Evolutionary conservation across 2,888 invertebrate genomes (phyloP), one percentile per base, ranked within the genome.

Genomic region (Lasioglossum figueresi): DNA sequence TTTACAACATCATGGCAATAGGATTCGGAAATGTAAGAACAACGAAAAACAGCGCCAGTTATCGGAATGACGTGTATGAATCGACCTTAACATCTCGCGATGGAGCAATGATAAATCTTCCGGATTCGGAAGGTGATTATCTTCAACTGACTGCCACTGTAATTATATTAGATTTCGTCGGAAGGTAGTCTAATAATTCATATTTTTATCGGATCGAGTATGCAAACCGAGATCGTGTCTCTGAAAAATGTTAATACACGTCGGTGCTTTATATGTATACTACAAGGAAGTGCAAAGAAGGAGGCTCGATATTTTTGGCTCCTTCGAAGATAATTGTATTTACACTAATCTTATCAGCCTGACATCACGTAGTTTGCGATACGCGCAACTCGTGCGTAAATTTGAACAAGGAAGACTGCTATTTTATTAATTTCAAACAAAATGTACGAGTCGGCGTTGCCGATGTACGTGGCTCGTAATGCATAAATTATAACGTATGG

Each of bases 281-380:
- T 37, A 40, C 5, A 10, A 23, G 37, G 19, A 14, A 5, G 4
- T 63, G 40, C 14, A 23, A 14, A 23, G 1, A 34, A 27, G 12
- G 66, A 52, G 31, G 56, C 1, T 8, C 2, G 34, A 4, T 37
- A 45, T 34, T 40, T 2, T 34, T 16, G 27, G 37, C 14, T 16
- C 3, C n/a, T 6, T 3, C 34, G 23, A 45, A 8, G 43, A 73
- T 72, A 66, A 1, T 34, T 56, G 2, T 68, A 8, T 73, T 45
- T 63, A 5, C 23, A 12, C n/a, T 6, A 14, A 16, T 48, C 37
- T 77, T 84, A 83, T 83, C 73, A 70, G 77, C 12, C 8, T 70
- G 70, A 70, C 59, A 66, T 83, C 66, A 74, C 45, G n/a, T 43
- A 14, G 27, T 48, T 40, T n/a, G n/a, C 45, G 3, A 8, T 2